A percentile compares a stretch with the other conserved stretches of the same genome.
These are phyloP conservation scores for Nibea albiflora DNA, from an alignment of 2,113 vertebrate genomes.

Conservation along the genomic window DNA sequence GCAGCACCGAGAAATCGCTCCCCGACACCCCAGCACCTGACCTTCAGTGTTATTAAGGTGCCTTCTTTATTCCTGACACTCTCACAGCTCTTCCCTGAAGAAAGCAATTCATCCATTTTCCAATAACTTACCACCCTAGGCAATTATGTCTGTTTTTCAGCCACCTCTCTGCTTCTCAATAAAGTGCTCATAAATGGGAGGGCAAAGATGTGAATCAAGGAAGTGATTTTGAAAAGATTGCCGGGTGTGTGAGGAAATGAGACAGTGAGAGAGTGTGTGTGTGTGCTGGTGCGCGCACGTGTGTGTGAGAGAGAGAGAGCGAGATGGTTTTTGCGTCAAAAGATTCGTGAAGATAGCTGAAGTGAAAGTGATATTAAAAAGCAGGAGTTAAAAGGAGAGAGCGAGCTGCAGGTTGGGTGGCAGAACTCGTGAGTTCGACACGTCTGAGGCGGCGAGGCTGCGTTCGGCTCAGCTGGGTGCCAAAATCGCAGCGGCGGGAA, in stretches of 20 bases:
- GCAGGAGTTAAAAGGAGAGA: conserved; percentile 45
- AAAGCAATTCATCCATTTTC: conserved; percentile 83
- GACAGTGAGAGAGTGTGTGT: conserved; percentile 39
- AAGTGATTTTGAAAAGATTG: conserved; percentile 82
- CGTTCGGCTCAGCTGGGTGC: conserved; percentile 42
- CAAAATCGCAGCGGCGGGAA: not conserved
- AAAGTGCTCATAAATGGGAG: conserved; percentile 82
- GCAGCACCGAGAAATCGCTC: conserved; percentile 47
- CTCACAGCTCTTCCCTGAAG: conserved; percentile 68
- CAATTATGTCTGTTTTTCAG: conserved; percentile 83
- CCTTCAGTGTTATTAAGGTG: conserved; percentile 79
- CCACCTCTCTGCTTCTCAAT: conserved; percentile 80
- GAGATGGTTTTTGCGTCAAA: conserved; percentile 53
- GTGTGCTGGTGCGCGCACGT: not conserved
- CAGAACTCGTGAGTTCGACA: conserved; percentile 56
- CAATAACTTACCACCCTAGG: conserved; percentile 81
- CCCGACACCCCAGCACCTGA: conserved; percentile 69
- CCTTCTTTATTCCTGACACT: conserved; percentile 75
- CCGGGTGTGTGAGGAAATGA: conserved; percentile 79
- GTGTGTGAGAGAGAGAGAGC: conserved; percentile 17
- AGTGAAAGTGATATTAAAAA: conserved; percentile 74
- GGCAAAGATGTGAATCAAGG: conserved; percentile 83
- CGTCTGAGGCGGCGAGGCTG: conserved; percentile 27
- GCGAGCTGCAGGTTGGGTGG: conserved; percentile 24
- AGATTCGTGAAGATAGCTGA: conserved; percentile 68